Evolutionary conservation across 1,140 invertebrate genomes (phyloP).

Genomic region (Neodiprion fabricii): DNA sequence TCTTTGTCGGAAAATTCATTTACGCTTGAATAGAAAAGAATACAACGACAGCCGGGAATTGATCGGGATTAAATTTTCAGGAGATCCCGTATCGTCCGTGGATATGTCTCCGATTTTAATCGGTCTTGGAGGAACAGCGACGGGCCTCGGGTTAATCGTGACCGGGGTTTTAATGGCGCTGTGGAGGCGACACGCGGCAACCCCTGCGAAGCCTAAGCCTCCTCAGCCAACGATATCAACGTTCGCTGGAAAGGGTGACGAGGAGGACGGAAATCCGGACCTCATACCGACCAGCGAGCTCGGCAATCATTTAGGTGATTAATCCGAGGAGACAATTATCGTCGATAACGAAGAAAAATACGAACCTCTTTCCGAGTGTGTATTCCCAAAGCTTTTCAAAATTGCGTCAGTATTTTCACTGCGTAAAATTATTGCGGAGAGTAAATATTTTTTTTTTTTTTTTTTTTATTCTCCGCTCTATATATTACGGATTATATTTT

Average conservation of each 20-base stretch:
- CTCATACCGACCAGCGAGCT: slow-evolving; percentile 57
- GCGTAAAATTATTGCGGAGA: slow-evolving; percentile 15
- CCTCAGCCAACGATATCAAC: slow-evolving; percentile 52
- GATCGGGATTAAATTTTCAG: slow-evolving; percentile 28
- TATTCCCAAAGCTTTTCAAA: background rate
- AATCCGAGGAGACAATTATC: slow-evolving; percentile 14
- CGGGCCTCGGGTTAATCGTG: slow-evolving; percentile 74
- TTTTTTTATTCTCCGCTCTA: slow-evolving; percentile 22
- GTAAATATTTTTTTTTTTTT: slow-evolving; percentile 14
- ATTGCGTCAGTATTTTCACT: slow-evolving; percentile 13
- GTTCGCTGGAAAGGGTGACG: slow-evolving; percentile 54
- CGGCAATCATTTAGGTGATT: slow-evolving; percentile 53
- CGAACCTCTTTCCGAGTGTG: too few species aligned
- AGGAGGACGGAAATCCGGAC: slow-evolving; percentile 59
- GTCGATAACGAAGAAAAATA: too few species aligned
- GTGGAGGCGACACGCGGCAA: slow-evolving; percentile 67
- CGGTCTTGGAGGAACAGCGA: slow-evolving; percentile 76
- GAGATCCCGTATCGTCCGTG: slow-evolving; percentile 51
- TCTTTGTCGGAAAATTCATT: background rate
- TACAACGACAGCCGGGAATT: background rate
- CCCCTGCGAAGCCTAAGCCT: slow-evolving; percentile 63
- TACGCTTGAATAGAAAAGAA: background rate
- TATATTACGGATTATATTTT: slow-evolving; percentile 22
- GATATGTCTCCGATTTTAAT: slow-evolving; percentile 71
- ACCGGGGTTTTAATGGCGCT: slow-evolving; percentile 77